These are phyloP conservation scores for Acanthacorydalis orientalis DNA, from an alignment of 2,888 invertebrate genomes.

Conservation along the genomic window DNA sequence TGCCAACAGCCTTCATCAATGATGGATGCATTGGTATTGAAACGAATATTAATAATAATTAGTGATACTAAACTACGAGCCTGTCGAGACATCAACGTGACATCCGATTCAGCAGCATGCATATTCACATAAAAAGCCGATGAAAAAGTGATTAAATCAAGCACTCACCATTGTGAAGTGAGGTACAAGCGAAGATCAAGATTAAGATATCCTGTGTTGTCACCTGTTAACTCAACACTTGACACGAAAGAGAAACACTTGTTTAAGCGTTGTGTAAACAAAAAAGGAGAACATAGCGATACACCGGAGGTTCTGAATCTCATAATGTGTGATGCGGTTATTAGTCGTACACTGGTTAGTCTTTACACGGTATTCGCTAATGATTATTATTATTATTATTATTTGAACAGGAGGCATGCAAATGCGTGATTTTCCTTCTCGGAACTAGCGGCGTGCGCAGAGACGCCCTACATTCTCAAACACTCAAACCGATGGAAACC, in stretches of 20 bases:
- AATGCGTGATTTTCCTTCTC: background rate
- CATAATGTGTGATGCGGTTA: too few species aligned
- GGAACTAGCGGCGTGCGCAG: too few species aligned
- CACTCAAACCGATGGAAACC: background rate
- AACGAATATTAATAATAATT: too few species aligned
- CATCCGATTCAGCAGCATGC: background rate
- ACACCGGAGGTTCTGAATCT: too few species aligned
- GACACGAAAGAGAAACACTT: background rate
- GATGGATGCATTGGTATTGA: background rate
- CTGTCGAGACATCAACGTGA: background rate
- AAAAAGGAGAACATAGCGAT: background rate
- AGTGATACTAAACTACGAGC: background rate
- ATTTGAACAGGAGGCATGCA: too few species aligned
- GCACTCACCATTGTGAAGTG: conserved; percentile 7
- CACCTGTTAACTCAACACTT: background rate
- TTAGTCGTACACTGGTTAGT: too few species aligned
- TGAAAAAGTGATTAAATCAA: background rate
- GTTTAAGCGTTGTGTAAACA: background rate
- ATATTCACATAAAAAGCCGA: background rate
- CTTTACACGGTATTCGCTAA: background rate
- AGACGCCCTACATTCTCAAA: too few species aligned
- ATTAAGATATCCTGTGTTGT: conserved; percentile 5
- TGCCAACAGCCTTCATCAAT: background rate
- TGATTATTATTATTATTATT: background rate
- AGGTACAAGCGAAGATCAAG: conserved; percentile 5